Evolutionary conservation across 2,113 vertebrate species (phyloP), one percentile per base, ranked within the genome.

Genomic region (Lampris incognitus): DNA sequence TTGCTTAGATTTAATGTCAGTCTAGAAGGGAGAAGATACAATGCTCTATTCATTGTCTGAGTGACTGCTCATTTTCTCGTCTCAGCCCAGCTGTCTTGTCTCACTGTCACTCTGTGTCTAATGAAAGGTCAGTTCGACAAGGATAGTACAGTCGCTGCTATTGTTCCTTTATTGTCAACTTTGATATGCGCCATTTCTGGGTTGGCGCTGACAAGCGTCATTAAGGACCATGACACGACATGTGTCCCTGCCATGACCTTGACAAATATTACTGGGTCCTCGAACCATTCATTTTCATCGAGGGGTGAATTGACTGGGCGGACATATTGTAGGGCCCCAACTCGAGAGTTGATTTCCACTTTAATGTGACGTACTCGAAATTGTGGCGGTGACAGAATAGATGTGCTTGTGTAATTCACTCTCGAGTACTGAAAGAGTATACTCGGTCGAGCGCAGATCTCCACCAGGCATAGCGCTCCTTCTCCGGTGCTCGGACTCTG

Each of bases 41-140:
- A 88, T 81, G 85, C 72, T 83, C 86, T 79, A 88, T 93, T 92
- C 88, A 92, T 81, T 52, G 38, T 13, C 69, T 84, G 83, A 92
- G 71, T 84, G 80, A 89, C 74, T 60, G 84, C 81, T 88, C 76
- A 89, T 88, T 91, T 92, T 89, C 83, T 89, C 77, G 56, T 79
- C 79, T 71, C 72, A 62, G 76, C 65, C 81, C 80, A 80, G 81
- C 66, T 85, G 86, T 78, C 87, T 84, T 86, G 85, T 84, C 65
- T 88, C 83, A 75, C 84, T 87, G 87, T 89, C 89, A 89, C 76
- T 88, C 77, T 59, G 63, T 7, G 71, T 75, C 82, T 92, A 86
- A 92, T 91, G 79, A 88, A 90, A 88, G 78, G 81, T 90, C 88
- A 81, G 66, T 57, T 24, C 61, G 80, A 83, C 83, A 73, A 2